Conservation (phyloP, 35 echinoderm and acorn worm genomes). For the Heliocidaris erythrogramma region DNA sequence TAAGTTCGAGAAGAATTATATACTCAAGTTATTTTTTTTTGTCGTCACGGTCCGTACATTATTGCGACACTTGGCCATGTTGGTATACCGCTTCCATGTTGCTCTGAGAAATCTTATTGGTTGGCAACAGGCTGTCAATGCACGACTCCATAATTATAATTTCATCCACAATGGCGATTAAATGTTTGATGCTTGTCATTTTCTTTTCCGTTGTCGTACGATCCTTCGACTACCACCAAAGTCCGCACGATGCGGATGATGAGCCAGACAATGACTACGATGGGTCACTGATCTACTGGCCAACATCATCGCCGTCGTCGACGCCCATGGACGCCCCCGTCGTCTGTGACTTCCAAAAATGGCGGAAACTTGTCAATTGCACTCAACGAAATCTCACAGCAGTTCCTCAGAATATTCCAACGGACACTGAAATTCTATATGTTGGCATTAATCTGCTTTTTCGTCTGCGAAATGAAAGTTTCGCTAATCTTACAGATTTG, state of each 20-base stretch:
- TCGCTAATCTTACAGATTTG: not conserved
- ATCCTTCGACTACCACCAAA: not conserved
- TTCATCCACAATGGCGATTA: not conserved
- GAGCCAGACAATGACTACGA: not conserved
- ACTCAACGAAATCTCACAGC: constrained; percentile 12
- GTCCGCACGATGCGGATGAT: not conserved
- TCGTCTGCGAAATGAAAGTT: not conserved
- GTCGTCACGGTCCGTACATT: not conserved
- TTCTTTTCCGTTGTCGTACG: not conserved
- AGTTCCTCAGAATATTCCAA: not conserved
- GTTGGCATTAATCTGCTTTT: not conserved
- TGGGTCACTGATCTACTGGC: not conserved
- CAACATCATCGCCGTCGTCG: not conserved
- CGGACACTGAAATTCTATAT: constrained; percentile 9
- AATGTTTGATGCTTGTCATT: not conserved
- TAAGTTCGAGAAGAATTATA: not conserved
- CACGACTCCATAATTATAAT: not conserved
- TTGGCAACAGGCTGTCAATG: not conserved
- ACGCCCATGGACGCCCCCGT: not conserved
- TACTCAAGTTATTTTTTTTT: not conserved
- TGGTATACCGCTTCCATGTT: not conserved
- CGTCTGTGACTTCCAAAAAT: not conserved
- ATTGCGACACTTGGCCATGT: not conserved
- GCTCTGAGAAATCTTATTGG: not conserved
- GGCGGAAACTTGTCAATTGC: constrained; percentile 22